Conservation (phyloP, 2,113 vertebrate species). For the Eurystomus gularis region DNA sequence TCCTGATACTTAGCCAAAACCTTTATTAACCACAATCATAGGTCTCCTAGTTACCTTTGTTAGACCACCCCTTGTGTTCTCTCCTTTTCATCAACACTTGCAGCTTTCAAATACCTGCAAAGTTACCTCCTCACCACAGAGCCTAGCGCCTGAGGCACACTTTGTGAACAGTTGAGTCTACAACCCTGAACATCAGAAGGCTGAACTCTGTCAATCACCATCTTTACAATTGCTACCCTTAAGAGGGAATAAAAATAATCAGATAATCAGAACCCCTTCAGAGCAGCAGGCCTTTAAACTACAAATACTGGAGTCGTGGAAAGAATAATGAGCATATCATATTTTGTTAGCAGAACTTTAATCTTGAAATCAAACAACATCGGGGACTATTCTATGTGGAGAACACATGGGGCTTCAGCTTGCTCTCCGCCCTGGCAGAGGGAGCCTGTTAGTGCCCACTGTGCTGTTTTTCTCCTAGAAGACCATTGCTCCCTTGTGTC, state of each 20-base stretch:
- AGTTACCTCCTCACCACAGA: neutral
- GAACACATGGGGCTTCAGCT: neutral
- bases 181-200: slow-evolving; percentile 20
- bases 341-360: slow-evolving; percentile 48
- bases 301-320: neutral
- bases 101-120: neutral
- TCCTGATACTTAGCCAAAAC: neutral
- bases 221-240: slow-evolving; percentile 12
- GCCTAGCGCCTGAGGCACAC: neutral
- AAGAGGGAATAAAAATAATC: neutral
- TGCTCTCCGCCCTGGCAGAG: neutral
- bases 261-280: neutral
- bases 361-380: slow-evolving; percentile 24
- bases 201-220: slow-evolving; percentile 44
- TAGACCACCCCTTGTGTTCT: neutral
- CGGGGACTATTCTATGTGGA: neutral
- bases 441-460: neutral
- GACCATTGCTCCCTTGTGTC: neutral
- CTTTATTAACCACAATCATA: neutral
- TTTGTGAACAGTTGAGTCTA: neutral
- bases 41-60: neutral
- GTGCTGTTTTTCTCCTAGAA: neutral
- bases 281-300: slow-evolving; percentile 21
- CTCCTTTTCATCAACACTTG: slow-evolving; percentile 6
- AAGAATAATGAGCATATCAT: slow-evolving; percentile 33